Percentiles rank a stretch among this genome's conserved stretches.
Evolutionary conservation across 2,888 invertebrate genomes (phyloP).

Genomic region (Athripsodes cinereus): DNA sequence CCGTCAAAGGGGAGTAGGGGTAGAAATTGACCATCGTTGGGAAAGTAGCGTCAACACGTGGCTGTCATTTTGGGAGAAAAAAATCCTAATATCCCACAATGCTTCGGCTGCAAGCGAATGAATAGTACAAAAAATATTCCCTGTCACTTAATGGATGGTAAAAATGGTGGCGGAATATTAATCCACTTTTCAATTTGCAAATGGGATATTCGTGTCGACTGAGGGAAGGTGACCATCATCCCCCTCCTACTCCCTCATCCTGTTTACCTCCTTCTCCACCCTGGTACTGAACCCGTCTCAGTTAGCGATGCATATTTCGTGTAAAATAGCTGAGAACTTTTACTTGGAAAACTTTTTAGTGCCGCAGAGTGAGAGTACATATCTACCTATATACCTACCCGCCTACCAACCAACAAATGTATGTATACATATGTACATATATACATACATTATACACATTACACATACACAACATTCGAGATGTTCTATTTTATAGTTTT

Average conservation of each 20-base stretch:
- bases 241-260: conserved; percentile 10
- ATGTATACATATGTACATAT: not conserved
- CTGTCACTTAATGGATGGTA: conserved; percentile 28
- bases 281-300: not conserved
- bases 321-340: conserved; percentile 13
- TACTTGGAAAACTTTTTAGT: conserved; percentile 10
- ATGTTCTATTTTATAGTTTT: not conserved
- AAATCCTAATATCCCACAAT: conserved; percentile 7
- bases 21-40: too few species aligned
- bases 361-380: not conserved
- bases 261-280: not conserved
- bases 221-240: conserved; percentile 25
- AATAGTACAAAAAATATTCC: conserved; percentile 22
- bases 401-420: not conserved
- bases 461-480: not conserved
- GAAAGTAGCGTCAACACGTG: not conserved
- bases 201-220: conserved; percentile 28
- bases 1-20: too few species aligned
- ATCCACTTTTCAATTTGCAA: conserved; percentile 28
- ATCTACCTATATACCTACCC: not conserved
- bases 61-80: not conserved
- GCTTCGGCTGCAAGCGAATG: conserved; percentile 15
- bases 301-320: conserved; percentile 15
- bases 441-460: too few species aligned
- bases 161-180: conserved; percentile 27